A percentile compares a stretch with the other conserved stretches of the same genome.
Evolutionary conservation across 92 coral and sea anemone genomes (phyloP).

Genomic region (Umimayanthus kanabou): DNA sequence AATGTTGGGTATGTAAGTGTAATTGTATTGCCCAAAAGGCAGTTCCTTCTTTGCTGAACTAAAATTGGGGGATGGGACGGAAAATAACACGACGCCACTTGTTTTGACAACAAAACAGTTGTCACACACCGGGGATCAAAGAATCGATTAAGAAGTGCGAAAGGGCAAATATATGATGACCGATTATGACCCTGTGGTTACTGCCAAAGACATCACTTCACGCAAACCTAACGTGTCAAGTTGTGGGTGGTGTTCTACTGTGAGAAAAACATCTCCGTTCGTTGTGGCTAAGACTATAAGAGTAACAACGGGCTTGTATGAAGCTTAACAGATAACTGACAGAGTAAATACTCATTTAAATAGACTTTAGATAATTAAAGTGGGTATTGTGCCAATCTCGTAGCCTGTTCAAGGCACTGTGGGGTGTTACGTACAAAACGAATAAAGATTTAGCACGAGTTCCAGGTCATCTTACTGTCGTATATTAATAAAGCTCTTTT

Average conservation of each 20-base stretch:
- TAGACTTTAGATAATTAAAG: too few relatives aligned
- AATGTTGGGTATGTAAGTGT: too few relatives aligned
- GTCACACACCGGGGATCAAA: not conserved
- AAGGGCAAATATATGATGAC: not conserved
- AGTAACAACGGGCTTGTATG: not conserved
- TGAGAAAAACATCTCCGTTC: not conserved
- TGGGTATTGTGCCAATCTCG: too few relatives aligned
- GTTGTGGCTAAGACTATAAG: not conserved
- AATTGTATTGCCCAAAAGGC: not conserved
- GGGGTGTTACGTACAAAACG: too few relatives aligned
- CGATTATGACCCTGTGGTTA: not conserved
- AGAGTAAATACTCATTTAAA: too few relatives aligned
- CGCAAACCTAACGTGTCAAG: not conserved
- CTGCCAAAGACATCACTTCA: slow-evolving; percentile 2
- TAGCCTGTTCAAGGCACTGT: too few relatives aligned
- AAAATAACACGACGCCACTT: not conserved
- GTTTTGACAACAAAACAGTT: not conserved
- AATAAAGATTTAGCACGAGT: too few relatives aligned
- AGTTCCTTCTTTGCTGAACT: not conserved
- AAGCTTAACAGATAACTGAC: too few relatives aligned
- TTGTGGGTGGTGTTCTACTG: not conserved
- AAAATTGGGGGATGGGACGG: not conserved
- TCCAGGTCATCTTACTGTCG: too few relatives aligned
- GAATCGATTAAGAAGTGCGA: not conserved
- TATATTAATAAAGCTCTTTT: too few relatives aligned